These are phyloP conservation scores for Telenomus remus DNA, from an alignment of 1,140 invertebrate species.

Conservation along the genomic window DNA sequence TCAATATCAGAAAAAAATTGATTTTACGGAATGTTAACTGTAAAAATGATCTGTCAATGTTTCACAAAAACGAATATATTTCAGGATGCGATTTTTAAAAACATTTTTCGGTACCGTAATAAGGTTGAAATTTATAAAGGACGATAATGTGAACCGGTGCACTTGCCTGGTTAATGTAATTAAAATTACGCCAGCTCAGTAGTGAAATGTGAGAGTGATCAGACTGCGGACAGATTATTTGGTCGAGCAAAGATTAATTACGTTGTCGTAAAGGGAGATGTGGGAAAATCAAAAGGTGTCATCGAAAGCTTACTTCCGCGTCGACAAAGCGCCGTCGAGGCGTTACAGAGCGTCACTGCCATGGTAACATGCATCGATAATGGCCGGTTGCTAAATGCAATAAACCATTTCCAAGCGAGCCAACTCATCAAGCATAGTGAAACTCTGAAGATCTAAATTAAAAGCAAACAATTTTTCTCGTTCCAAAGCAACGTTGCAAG, in stretches of 20 bases:
- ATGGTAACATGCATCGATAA: constrained; percentile 49
- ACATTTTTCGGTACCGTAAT: no score
- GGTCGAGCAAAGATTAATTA: constrained; percentile 37
- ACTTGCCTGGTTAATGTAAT: not conserved
- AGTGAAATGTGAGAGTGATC: constrained; percentile 20
- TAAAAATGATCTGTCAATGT: no score
- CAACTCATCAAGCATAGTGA: not conserved
- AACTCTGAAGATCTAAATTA: no score
- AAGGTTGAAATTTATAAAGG: not conserved
- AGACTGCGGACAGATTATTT: constrained; percentile 26
- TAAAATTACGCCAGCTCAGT: constrained; percentile 1
- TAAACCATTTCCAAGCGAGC: not conserved
- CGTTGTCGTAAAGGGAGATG: constrained; percentile 17
- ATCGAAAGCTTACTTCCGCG: constrained; percentile 15
- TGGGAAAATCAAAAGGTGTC: constrained; percentile 41
- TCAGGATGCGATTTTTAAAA: no score
- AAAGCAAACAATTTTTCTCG: no score
- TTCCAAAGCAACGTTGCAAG: no score
- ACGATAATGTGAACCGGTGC: not conserved
- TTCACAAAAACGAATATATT: no score
- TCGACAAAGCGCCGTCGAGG: no score
- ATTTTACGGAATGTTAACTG: no score
- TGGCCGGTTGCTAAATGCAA: constrained; percentile 36
- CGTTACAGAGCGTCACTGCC: constrained; percentile 12
- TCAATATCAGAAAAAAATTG: no score